Evolutionary conservation across 2,113 vertebrate genomes (phyloP).

Genomic region (Brienomyrus brachyistius): DNA sequence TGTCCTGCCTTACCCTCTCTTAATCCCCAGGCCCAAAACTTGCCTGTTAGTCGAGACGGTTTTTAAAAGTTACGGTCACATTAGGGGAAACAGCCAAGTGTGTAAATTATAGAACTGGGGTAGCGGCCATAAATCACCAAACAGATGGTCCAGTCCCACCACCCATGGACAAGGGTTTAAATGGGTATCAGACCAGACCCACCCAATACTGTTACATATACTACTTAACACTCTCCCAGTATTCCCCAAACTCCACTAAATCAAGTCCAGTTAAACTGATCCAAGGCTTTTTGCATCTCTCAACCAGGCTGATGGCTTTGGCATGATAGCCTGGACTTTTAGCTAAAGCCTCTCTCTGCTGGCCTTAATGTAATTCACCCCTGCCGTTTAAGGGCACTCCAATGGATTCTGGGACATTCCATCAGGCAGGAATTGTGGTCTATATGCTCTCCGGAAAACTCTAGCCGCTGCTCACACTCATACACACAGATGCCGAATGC

Average conservation of each 20-base stretch:
- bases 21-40: background rate
- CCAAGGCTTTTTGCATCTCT: background rate
- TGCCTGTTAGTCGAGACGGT: background rate
- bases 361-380: background rate
- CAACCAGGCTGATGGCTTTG: background rate
- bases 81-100: background rate
- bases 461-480: background rate
- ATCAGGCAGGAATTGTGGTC: background rate
- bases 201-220: background rate
- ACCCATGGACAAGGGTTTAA: background rate
- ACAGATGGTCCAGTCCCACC: background rate
- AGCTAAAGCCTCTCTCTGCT: background rate
- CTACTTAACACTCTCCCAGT: background rate
- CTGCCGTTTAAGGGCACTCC: background rate
- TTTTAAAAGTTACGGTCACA: background rate
- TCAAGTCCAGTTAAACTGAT: background rate
- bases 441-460: background rate
- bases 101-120: background rate
- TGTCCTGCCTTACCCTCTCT: too few species aligned
- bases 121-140: background rate
- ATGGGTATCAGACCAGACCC: background rate
- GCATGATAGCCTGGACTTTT: background rate
- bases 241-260: slow-evolving; percentile 7
- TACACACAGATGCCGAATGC: background rate
- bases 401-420: background rate